Base-by-base conservation (phyloP, 2,797 vertebrate species). In the Phalloptychus januarius region DNA sequence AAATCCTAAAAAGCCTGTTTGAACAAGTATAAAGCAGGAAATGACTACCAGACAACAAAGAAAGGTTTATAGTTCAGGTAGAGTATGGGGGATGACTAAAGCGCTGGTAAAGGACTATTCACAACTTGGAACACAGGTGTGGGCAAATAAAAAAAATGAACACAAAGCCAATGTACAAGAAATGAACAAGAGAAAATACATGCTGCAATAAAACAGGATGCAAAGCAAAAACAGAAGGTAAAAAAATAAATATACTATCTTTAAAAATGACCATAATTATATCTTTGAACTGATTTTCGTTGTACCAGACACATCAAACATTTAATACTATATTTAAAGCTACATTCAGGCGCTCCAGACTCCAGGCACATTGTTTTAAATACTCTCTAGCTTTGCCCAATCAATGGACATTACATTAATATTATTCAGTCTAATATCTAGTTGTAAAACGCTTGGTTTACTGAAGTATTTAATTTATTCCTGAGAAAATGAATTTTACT, bases 21-120 rank as follows among this genome's bases (percentile, higher is more conserved):
- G 46, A 50, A 58, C 44, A 78, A 42, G 13, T 48, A 36, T 40
- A 3, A 42, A 33, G 16, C 33, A 65, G 25, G 20, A 44, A 40
- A 72, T 36, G 71, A 65, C 54, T n/a, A 69, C 13, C 48, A 42
- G 25, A 65, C 7, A 75, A 63, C 56, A 63, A 65, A 70, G 75
- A 20, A 71, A 56, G 69, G 25, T 7, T 2, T 28, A 1, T 28
- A 28, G 44, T 46, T 5, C 42, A 71, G 33, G n/a, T 71, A 20
- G n/a, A 46, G 18, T 23, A 65, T 12, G 31, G 33, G 18, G 61
- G 33, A 38, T 65, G 61, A 65, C 61, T 65, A 65, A 65, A 65
- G 18, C 8, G 18, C 31, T 33, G 31, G 31, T 16, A 61, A 33
- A 61, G 15, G 58, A 61, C 58, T 61, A 61, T 61, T 61, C 58